Conservation (phyloP, 1,140 invertebrate genomes). For the Centruroides vittatus region DNA sequence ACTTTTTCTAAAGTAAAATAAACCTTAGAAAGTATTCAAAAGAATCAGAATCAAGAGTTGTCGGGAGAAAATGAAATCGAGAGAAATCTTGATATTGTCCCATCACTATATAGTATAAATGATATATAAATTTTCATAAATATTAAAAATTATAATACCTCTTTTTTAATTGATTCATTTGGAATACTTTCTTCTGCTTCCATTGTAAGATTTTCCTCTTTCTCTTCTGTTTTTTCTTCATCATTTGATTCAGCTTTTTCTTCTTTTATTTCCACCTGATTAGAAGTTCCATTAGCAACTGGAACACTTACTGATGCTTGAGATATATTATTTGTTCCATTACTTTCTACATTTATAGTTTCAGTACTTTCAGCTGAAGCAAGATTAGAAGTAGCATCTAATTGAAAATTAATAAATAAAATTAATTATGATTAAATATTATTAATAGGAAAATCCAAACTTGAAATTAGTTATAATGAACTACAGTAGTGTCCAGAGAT, state of each 20-base stretch:
- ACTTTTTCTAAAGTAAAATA: too few species aligned
- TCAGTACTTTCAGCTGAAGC: not conserved
- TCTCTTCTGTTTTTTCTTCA: not conserved
- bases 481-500: too few species aligned
- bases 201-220: not conserved
- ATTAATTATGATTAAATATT: too few species aligned
- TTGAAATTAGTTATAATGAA: too few species aligned
- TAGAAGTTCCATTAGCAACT: not conserved
- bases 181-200: not conserved
- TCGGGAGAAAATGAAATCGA: too few species aligned
- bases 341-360: not conserved
- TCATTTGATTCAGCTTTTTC: not conserved
- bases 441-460: too few species aligned
- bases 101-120: too few species aligned
- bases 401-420: too few species aligned
- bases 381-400: conserved; percentile 13
- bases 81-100: too few species aligned
- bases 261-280: conserved; percentile 3
- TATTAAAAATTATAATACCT: not conserved
- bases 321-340: not conserved
- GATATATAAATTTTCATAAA: too few species aligned
- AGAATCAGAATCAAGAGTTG: too few species aligned
- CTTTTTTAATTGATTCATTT: not conserved
- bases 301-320: not conserved
- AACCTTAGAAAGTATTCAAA: too few species aligned